These are phyloP conservation scores for Silurus lanzhouensis DNA, from an alignment of 2,797 vertebrate species.

Conservation along the genomic window DNA sequence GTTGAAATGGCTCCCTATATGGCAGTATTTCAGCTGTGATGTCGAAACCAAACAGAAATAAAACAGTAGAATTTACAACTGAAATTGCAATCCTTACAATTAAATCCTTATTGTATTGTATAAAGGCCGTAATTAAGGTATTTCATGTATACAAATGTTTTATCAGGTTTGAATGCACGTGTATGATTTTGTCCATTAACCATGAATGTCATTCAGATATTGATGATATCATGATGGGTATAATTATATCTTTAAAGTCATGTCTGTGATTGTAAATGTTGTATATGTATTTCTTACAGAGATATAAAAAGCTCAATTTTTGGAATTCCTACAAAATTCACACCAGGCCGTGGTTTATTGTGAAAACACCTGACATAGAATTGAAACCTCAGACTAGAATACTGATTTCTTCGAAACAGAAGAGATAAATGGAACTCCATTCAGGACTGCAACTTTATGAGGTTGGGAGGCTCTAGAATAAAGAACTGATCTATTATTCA, in stretches of 20 bases:
- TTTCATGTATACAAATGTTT: neutral
- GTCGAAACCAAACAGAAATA: neutral
- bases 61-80: neutral
- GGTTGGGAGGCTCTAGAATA: constrained; percentile 3
- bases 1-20: neutral
- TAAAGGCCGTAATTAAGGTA: neutral
- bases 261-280: neutral
- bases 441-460: constrained; percentile 5
- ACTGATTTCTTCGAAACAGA: neutral
- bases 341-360: neutral
- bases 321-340: neutral
- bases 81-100: neutral
- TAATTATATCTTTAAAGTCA: neutral
- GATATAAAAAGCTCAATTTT: neutral
- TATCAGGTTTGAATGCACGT: neutral
- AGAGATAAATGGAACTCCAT: neutral
- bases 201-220: neutral
- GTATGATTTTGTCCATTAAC: neutral
- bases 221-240: neutral
- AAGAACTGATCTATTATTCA: constrained; percentile 34
- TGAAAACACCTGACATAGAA: neutral
- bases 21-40: neutral
- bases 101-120: neutral
- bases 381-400: neutral
- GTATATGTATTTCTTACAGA: neutral